Conservation (phyloP, 2,888 invertebrate species). For the Sphaerophoria rueppellii region DNA sequence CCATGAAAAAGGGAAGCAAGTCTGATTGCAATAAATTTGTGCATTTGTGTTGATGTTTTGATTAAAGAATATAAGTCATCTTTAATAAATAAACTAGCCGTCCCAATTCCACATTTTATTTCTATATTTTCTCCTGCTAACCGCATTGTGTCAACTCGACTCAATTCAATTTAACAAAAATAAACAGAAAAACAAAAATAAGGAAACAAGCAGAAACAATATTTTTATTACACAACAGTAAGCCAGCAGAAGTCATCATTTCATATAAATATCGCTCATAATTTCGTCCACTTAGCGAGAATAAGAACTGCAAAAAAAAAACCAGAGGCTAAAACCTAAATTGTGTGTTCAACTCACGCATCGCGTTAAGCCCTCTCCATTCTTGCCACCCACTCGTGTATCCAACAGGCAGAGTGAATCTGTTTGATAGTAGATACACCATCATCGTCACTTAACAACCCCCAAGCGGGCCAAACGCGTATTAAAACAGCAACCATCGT, state of each 20-base stretch:
- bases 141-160: slow-evolving; percentile 65
- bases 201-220: not conserved
- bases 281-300: slow-evolving; percentile 67
- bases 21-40: not conserved
- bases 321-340: slow-evolving; percentile 39
- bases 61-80: slow-evolving; percentile 66
- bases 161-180: slow-evolving; percentile 63
- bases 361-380: slow-evolving; percentile 31
- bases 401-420: not conserved
- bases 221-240: slow-evolving; percentile 61
- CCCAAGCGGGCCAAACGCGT: slow-evolving; percentile 9
- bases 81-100: slow-evolving; percentile 70
- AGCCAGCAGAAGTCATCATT: slow-evolving; percentile 50
- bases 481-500: slow-evolving; percentile 34
- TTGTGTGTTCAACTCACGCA: slow-evolving; percentile 56
- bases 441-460: slow-evolving; percentile 37
- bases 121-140: not conserved
- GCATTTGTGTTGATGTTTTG: slow-evolving; percentile 67
- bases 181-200: slow-evolving; percentile 18
- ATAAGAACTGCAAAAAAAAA: slow-evolving; percentile 46
- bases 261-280: slow-evolving; percentile 39
- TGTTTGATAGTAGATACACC: slow-evolving; percentile 18
- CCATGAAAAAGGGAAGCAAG: slow-evolving; percentile 9
- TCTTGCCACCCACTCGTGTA: slow-evolving; percentile 47
- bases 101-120: slow-evolving; percentile 59